A percentile compares a stretch with the other conserved stretches of the same genome.
Conservation (phyloP, 2,797 vertebrate species). For the Perodicticus potto region DNA sequence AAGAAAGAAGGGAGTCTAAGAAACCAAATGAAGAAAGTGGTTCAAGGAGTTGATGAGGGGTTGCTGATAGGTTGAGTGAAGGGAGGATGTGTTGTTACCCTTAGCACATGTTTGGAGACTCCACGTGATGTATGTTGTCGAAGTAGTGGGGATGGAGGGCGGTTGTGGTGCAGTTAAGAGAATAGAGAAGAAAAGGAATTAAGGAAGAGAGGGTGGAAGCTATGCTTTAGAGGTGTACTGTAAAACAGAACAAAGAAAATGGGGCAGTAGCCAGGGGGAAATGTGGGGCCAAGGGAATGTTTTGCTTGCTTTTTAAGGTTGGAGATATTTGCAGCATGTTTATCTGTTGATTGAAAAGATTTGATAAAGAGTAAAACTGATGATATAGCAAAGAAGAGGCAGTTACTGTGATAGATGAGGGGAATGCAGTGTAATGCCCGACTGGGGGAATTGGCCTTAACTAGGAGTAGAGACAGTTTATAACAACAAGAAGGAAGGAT, state of each 20-base stretch:
- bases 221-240: neutral
- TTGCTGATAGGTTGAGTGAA: neutral
- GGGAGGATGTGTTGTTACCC: neutral
- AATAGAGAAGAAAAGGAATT: neutral
- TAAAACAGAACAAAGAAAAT: slow-evolving; percentile 21
- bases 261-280: neutral
- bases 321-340: neutral
- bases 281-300: neutral
- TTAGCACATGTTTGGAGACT: neutral
- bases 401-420: neutral
- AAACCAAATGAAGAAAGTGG: neutral
- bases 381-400: neutral
- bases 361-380: neutral
- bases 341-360: neutral
- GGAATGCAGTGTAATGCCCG: neutral
- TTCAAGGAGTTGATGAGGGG: neutral
- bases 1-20: neutral
- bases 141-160: neutral
- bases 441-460: neutral
- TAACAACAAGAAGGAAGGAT: neutral
- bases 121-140: neutral
- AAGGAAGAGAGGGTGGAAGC: neutral
- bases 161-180: neutral
- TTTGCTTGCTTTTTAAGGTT: neutral
- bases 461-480: neutral